Base-by-base conservation (phyloP, 1,140 invertebrate genomes). In the Drosophila neocordata region DNA sequence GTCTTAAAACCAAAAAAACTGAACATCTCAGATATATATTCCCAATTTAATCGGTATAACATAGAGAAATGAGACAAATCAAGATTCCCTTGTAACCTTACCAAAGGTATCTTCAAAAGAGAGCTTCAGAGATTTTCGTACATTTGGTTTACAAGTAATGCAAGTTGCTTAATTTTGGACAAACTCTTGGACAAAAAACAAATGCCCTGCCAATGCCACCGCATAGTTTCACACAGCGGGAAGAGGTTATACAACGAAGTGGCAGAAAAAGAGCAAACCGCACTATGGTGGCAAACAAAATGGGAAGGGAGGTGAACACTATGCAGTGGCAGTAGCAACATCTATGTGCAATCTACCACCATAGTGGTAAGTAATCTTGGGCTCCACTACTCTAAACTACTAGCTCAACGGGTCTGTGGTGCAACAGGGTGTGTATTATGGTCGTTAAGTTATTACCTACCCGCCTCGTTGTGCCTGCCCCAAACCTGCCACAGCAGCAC, bases 391-490 rank as follows among this genome's bases (percentile, higher is more conserved):
- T 38, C 37, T 38, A n/a, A 38, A 48, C 41, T 48, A 48, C 41
- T 48, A 44, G 38, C 22, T 60, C 35, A 60, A 35, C 38, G n/a
- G 24, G 13, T 35, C 22, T 35, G 38, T 64, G 72, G 79, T 79
- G 83, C 83, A 88, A 88, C 83, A 88, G 83, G 83, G 83, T 88
- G 83, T 89, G 83, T 89, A 88, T 88, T 88, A 88, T 88, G 84
- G 84, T 83, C 83, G 83, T 88, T 88, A 88, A 88, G 83, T 88
- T 88, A 88, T 88, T 88, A 88, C 79, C 79, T 88, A 79, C 65
- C 79, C 75, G 37, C 38, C 22, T 20, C 9, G 1, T 12, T 31
- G 3, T 31, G 12, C 13, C 34, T 4, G 53, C 13, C 52, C 20
- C 4, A 12, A 27, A 15, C 27, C 31, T 11, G 27, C 27, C 11